Percentiles rank a stretch among this genome's conserved stretches.
These are phyloP conservation scores for Barnardius zonarius DNA, from an alignment of 2,113 vertebrate genomes.

Conservation along the genomic window DNA sequence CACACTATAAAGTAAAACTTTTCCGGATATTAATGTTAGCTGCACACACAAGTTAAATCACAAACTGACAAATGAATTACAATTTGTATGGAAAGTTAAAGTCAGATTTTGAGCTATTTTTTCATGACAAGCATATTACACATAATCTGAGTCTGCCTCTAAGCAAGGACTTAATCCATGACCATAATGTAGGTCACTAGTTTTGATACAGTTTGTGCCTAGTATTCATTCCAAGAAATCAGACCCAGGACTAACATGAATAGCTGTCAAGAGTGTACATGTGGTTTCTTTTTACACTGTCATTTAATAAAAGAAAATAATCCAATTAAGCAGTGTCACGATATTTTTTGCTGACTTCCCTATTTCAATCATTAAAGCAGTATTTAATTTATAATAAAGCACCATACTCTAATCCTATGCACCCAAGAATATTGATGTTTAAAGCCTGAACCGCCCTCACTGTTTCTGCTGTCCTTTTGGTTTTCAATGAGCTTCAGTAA, in stretches of 20 bases:
- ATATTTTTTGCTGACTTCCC: not conserved
- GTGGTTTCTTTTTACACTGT: not conserved
- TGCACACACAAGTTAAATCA: not conserved
- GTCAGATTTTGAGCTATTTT: not conserved
- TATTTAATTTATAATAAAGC: conserved; percentile 13
- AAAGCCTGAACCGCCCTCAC: conserved; percentile 49
- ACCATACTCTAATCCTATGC: not conserved
- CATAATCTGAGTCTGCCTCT: not conserved
- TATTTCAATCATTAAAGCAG: not conserved
- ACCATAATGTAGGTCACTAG: not conserved
- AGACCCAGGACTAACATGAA: not conserved
- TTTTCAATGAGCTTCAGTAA: conserved; percentile 48
- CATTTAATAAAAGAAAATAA: not conserved
- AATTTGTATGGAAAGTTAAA: not conserved
- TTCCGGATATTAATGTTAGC: not conserved
- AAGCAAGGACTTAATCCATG: not conserved
- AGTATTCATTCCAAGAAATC: not conserved
- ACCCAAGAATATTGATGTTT: conserved; percentile 26
- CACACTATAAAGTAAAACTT: not conserved
- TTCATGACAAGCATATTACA: not conserved
- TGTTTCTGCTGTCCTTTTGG: conserved; percentile 14
- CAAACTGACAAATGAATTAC: not conserved
- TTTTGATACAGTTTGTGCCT: not conserved
- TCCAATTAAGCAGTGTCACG: not conserved
- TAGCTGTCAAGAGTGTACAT: not conserved